Evolutionary conservation across 2,888 invertebrate genomes (phyloP).

Genomic region (Uropetala carovei): DNA sequence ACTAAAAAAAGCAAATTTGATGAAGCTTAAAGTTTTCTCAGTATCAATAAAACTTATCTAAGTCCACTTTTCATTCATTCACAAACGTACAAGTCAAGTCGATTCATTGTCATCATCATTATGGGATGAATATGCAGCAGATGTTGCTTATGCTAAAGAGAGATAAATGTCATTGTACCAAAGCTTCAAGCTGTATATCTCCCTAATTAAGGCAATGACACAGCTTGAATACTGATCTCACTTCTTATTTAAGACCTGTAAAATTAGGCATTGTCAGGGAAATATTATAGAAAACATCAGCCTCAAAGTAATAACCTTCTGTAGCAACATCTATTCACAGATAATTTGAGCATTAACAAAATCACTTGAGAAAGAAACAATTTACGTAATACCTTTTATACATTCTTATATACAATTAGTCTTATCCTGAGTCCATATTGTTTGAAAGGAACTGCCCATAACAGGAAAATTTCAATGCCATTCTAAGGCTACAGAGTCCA

Average conservation of each 20-base stretch:
- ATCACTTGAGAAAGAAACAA: slow-evolving; percentile 10
- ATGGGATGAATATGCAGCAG: not conserved
- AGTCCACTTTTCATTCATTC: not conserved
- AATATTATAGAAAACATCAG: not conserved
- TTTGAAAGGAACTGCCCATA: slow-evolving; percentile 49
- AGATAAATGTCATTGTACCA: not conserved
- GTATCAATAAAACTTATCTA: not conserved
- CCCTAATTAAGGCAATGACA: not conserved
- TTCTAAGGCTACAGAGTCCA: not conserved
- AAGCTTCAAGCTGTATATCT: not conserved
- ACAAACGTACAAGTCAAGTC: no score
- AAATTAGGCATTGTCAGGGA: not conserved
- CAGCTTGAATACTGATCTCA: not conserved
- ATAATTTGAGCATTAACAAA: slow-evolving; percentile 21
- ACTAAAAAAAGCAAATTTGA: not conserved
- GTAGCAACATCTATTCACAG: not conserved
- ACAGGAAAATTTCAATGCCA: slow-evolving; percentile 16
- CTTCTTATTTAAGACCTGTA: not conserved
- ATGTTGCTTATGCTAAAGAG: slow-evolving; percentile 1
- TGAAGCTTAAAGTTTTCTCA: not conserved
- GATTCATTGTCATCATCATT: not conserved
- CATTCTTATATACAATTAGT: slow-evolving; percentile 48
- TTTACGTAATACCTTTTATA: slow-evolving; percentile 15
- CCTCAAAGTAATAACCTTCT: not conserved
- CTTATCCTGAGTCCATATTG: slow-evolving; percentile 50